These are phyloP conservation scores for Lithosia quadra DNA, from an alignment of 2,888 invertebrate species.

Conservation along the genomic window DNA sequence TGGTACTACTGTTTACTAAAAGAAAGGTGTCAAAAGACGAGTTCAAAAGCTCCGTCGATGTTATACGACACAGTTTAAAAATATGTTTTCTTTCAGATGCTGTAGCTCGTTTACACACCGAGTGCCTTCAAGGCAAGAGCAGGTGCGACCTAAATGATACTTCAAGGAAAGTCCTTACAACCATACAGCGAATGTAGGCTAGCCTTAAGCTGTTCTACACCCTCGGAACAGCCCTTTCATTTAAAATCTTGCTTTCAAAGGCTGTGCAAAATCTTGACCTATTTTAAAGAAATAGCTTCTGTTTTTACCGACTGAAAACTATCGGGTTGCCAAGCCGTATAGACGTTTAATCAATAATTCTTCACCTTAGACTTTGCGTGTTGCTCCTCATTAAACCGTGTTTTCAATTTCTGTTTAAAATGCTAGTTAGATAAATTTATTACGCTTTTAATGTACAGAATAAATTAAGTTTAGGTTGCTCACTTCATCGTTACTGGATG, in stretches of 20 bases:
- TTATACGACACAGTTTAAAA: conserved; percentile 29
- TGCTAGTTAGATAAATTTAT: conserved; percentile 15
- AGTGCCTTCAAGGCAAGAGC: conserved; percentile 28
- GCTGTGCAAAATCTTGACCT: conserved; percentile 42
- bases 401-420: conserved; percentile 31
- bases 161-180: conserved; percentile 59
- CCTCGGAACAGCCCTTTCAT: conserved; percentile 37
- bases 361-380: conserved; percentile 39
- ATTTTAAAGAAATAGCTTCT: conserved; percentile 15
- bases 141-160: conserved; percentile 68
- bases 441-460: conserved; percentile 3
- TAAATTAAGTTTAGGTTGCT: conserved; percentile 1
- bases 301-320: conserved; percentile 5
- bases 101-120: conserved; percentile 28
- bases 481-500: background rate
- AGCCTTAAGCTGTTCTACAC: conserved; percentile 41
- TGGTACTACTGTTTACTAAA: background rate
- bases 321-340: conserved; percentile 15
- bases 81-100: conserved; percentile 33
- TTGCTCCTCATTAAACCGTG: conserved; percentile 22
- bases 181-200: conserved; percentile 60
- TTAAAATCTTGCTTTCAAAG: conserved; percentile 33
- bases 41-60: conserved; percentile 25
- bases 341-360: conserved; percentile 42
- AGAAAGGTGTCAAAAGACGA: conserved; percentile 23